phyloP scores from a whole-genome alignment of 2,888 invertebrate species.

The Carpatolechia fugitivella region DNA sequence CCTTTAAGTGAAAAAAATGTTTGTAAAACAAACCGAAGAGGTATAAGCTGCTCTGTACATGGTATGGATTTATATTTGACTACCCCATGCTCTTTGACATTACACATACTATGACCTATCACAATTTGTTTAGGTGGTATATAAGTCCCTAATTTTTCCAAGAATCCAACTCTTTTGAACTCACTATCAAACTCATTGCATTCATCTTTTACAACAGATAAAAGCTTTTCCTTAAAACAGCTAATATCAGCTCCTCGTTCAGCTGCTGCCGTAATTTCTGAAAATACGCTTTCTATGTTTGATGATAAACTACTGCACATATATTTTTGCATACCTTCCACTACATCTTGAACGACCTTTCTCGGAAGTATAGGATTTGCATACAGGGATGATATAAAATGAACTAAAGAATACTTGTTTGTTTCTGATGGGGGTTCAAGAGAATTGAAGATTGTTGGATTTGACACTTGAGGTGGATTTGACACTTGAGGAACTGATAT shows the following conservation, averaged over 20 bases:
- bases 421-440: not conserved
- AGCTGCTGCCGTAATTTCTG: constrained; percentile 6
- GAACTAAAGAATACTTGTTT: constrained; percentile 1
- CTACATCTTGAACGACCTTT: constrained; percentile 14
- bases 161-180: not conserved
- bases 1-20: not conserved
- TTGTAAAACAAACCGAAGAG: not conserved
- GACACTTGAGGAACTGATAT: not conserved
- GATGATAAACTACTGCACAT: constrained; percentile 4
- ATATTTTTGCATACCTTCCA: not conserved
- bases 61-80: not conserved
- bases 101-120: constrained; percentile 4
- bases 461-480: no score
- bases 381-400: constrained; percentile 14
- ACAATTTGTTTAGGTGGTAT: not conserved
- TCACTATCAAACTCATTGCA: not conserved
- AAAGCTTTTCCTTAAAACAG: not conserved
- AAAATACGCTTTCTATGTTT: constrained; percentile 11
- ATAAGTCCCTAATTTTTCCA: not conserved
- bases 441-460: not conserved
- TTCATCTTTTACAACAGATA: not conserved
- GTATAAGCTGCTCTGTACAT: not conserved
- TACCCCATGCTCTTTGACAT: constrained; percentile 2
- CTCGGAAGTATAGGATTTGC: constrained; percentile 17
- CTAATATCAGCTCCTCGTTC: not conserved